Evolutionary conservation across 1,140 invertebrate genomes (phyloP), one percentile per base, ranked within the genome.

Genomic region (Copidosoma floridanum): DNA sequence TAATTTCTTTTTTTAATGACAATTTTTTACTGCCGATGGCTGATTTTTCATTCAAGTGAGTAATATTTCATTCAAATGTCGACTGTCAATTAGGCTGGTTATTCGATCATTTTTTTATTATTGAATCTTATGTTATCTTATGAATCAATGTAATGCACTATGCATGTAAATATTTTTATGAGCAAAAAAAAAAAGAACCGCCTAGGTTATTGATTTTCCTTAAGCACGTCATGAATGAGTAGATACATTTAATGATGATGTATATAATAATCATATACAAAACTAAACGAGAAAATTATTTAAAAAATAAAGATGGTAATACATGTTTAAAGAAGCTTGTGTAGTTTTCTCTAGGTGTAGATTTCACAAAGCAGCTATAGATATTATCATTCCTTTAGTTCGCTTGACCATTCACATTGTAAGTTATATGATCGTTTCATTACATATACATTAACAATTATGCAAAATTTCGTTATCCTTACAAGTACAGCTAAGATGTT

Each of bases 181-280:
- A n/a, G n/a, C n/a, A n/a, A n/a, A n/a, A n/a, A n/a, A n/a, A n/a
- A n/a, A n/a, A n/a, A n/a, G 11, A 14, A 44, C 20, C 44, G 48
- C 16, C 35, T 43, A 35, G 2, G 24, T 51, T 44, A 43, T 35
- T 51, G 51, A 52, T 57, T 50, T 48, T n/a, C n/a, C n/a, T n/a
- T n/a, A n/a, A 27, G 55, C 43, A 50, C 11, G 20, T 48, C 43
- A 26, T n/a, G 26, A 0, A 18, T 40, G 3, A 38, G 38, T 10
- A 14, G 6, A 57, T 24, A 38, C 40, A 44, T 53, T 53, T 23
- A 53, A 18, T 18, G 32, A 52, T 44, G 16, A 59, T 52, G 26
- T 53, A 46, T 46, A 59, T 51, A 53, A n/a, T n/a, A n/a, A 53
- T 59, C 21, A 21, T 44, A 44, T 59, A 43, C n/a, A 16, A 46